phyloP scores from a whole-genome alignment of 1,140 invertebrate species.

The Lasaia peninsularis region DNA sequence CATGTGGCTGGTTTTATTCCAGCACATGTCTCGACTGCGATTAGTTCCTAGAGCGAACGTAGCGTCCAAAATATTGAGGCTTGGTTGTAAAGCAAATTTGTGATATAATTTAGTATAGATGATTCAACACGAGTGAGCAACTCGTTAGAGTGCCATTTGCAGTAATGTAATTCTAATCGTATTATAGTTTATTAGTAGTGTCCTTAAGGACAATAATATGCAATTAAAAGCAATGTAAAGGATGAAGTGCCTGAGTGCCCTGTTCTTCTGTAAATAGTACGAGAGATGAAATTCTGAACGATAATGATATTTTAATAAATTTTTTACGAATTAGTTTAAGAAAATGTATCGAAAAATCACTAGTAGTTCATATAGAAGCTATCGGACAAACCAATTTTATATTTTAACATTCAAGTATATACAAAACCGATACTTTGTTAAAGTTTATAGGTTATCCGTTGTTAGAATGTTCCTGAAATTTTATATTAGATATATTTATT shows the following conservation, averaged over 20 bases:
- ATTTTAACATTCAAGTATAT: not conserved
- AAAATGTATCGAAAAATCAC: conserved; percentile 1
- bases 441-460: conserved; percentile 5
- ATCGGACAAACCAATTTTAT: conserved; percentile 2
- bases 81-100: conserved; percentile 65
- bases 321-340: conserved; percentile 30
- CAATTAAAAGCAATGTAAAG: conserved; percentile 30
- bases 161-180: conserved; percentile 39
- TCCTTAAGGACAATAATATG: conserved; percentile 57
- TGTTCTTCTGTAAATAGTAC: conserved; percentile 56
- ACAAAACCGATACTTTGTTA: conserved; percentile 7
- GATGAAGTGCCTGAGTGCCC: conserved; percentile 31
- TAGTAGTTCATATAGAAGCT: not conserved
- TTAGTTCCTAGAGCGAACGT: conserved; percentile 39
- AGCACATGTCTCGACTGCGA: conserved; percentile 43
- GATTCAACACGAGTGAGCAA: conserved; percentile 49
- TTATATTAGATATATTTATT: not conserved
- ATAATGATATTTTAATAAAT: conserved; percentile 70
- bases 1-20: conserved; percentile 50
- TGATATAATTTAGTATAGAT: conserved; percentile 71
- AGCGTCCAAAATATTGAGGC: conserved; percentile 51
- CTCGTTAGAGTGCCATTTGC: conserved; percentile 71
- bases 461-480: conserved; percentile 4
- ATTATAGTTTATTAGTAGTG: conserved; percentile 47
- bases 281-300: conserved; percentile 63